Evolutionary conservation across 1,140 invertebrate genomes (phyloP).

Genomic region (Drosophila rufa): DNA sequence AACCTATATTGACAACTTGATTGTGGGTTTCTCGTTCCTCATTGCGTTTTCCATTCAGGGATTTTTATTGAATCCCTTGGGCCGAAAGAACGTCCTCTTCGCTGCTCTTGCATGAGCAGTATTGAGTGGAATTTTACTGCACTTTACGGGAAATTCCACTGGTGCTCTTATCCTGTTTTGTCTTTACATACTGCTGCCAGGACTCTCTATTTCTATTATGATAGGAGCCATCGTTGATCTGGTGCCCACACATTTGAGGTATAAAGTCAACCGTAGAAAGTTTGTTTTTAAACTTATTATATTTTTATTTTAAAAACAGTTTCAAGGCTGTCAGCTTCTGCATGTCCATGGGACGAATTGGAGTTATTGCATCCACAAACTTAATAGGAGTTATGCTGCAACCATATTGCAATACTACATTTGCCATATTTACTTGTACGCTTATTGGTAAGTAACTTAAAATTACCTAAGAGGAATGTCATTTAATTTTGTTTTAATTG

Average conservation of each 20-base stretch:
- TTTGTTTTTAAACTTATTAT: background rate
- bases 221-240: conserved; percentile 85
- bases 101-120: conserved; percentile 54
- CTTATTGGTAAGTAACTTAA: conserved; percentile 55
- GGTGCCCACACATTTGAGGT: conserved; percentile 86
- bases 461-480: rapidly evolving
- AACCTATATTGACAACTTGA: conserved; percentile 83
- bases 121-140: conserved; percentile 67
- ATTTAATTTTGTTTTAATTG: background rate
- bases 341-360: conserved; percentile 87
- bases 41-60: conserved; percentile 78
- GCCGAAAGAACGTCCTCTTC: conserved; percentile 76
- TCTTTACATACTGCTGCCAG: conserved; percentile 81
- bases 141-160: conserved; percentile 70
- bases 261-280: background rate
- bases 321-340: conserved; percentile 87
- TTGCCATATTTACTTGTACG: conserved; percentile 65
- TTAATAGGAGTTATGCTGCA: conserved; percentile 86
- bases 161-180: conserved; percentile 81
- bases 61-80: conserved; percentile 74
- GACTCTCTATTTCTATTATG: conserved; percentile 85
- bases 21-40: conserved; percentile 81
- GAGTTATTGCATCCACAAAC: conserved; percentile 87
- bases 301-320: conserved; percentile 74
- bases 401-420: conserved; percentile 86